A percentile compares a stretch with the other conserved stretches of the same genome.
Evolutionary conservation across 2,113 vertebrate species (phyloP).

Genomic region (Hippocampus abdominalis): DNA sequence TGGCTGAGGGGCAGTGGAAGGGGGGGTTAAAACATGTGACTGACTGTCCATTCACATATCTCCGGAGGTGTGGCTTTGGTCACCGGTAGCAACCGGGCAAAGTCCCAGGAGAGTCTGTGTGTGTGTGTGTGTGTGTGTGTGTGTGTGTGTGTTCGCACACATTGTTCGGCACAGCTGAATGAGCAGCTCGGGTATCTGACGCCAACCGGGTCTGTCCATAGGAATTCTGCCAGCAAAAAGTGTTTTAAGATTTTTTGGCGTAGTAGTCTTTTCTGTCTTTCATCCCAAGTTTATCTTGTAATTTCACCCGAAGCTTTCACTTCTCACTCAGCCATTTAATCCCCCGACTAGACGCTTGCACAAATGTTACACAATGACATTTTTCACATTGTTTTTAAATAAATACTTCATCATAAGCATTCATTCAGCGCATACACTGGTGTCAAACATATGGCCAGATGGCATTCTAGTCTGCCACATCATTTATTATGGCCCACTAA

Average conservation of each 20-base stretch:
- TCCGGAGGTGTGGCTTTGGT: conserved; percentile 62
- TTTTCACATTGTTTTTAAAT: background rate
- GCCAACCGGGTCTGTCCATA: conserved; percentile 20
- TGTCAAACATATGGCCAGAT: background rate
- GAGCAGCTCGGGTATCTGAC: conserved; percentile 56
- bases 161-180: conserved; percentile 45
- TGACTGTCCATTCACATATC: conserved; percentile 61
- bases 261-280: conserved; percentile 6
- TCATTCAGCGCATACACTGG: background rate
- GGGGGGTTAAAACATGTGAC: conserved; percentile 40
- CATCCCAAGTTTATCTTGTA: background rate
- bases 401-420: background rate
- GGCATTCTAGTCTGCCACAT: too few species aligned
- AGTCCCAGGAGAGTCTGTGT: conserved; percentile 36
- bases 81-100: conserved; percentile 58
- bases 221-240: conserved; percentile 42
- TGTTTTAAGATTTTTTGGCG: conserved; percentile 36
- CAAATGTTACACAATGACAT: background rate
- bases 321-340: background rate
- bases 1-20: conserved; percentile 1
- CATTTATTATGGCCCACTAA: background rate
- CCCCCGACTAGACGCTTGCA: background rate
- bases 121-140: conserved; percentile 9
- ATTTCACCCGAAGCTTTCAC: too few species aligned
- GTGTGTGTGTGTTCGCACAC: conserved; percentile 19